phyloP scores from a whole-genome alignment of 92 coral and sea anemone species.

The Palythoa heliodiscus region DNA sequence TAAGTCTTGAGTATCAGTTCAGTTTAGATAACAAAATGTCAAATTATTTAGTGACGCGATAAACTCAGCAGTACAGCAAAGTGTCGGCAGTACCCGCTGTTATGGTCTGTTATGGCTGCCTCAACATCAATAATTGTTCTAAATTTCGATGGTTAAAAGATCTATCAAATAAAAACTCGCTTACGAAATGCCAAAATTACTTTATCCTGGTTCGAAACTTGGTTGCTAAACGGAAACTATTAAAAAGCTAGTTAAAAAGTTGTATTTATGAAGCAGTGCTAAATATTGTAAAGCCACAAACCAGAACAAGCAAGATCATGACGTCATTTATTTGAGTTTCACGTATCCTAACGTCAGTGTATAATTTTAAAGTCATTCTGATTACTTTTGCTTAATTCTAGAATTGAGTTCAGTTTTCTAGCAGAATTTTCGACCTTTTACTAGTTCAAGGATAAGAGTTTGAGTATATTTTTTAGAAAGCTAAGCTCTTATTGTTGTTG shows the following conservation, averaged over 20 bases:
- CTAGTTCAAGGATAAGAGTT: background rate
- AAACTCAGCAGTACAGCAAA: no score
- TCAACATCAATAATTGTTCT: no score
- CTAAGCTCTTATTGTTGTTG: background rate
- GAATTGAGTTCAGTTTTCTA: background rate
- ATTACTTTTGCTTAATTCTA: background rate
- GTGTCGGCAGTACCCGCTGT: no score
- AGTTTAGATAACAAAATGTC: no score
- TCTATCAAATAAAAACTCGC: no score
- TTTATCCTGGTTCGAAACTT: background rate
- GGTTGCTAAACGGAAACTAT: background rate
- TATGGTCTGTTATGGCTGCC: no score
- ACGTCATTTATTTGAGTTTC: background rate
- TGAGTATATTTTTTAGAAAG: background rate
- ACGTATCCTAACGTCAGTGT: background rate
- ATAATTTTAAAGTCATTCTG: background rate
- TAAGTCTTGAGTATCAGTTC: no score
- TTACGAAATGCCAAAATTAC: no score
- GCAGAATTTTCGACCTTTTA: background rate
- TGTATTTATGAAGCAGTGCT: background rate
- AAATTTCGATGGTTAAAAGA: no score
- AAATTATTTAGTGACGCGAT: no score
- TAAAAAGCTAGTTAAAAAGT: background rate
- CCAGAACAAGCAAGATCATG: background rate
- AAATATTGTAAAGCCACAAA: background rate